A percentile compares a stretch with the other conserved stretches of the same genome.
Conservation (phyloP, 2,888 invertebrate genomes). For the Ichneumoninae sp. region DNA sequence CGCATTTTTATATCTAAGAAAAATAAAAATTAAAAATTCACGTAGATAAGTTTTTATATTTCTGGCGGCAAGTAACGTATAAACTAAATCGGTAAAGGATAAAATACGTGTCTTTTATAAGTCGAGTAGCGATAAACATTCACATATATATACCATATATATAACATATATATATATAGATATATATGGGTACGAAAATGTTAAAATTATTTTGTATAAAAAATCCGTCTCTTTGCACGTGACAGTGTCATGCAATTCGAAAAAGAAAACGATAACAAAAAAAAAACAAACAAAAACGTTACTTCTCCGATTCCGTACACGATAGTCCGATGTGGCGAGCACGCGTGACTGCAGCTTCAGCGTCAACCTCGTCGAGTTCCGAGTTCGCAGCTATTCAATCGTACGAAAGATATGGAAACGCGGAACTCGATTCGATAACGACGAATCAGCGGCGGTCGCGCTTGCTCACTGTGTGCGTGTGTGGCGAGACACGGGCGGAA, state of each 20-base stretch:
- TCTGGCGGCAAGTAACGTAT: conserved; percentile 70
- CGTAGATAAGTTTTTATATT: conserved; percentile 44
- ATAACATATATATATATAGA: no score
- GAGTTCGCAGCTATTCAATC: conserved; percentile 6
- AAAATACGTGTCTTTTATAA: conserved; percentile 51
- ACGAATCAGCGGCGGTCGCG: conserved; percentile 45
- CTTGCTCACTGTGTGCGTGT: conserved; percentile 69
- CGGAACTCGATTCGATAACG: conserved; percentile 9
- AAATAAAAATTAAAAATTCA: conserved; percentile 28
- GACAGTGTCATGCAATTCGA: conserved; percentile 68
- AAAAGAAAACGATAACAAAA: conserved; percentile 24
- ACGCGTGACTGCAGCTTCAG: conserved; percentile 30
- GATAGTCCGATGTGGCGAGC: conserved; percentile 50
- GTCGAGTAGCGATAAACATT: conserved; percentile 55
- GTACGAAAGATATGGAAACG: conserved; percentile 16
- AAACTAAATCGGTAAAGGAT: conserved; percentile 64
- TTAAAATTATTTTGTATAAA: conserved; percentile 21
- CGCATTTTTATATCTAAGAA: conserved; percentile 16
- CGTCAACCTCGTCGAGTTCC: conserved; percentile 11
- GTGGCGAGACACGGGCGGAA: conserved; percentile 66
- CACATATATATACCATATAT: conserved; percentile 21
- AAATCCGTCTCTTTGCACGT: conserved; percentile 56
- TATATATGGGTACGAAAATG: conserved; percentile 33
- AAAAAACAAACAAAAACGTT: conserved; percentile 49
- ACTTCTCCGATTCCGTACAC: conserved; percentile 61